Evolutionary conservation across 1,140 invertebrate genomes (phyloP), one percentile per base, ranked within the genome.

Genomic region (Drosophila virilis): DNA sequence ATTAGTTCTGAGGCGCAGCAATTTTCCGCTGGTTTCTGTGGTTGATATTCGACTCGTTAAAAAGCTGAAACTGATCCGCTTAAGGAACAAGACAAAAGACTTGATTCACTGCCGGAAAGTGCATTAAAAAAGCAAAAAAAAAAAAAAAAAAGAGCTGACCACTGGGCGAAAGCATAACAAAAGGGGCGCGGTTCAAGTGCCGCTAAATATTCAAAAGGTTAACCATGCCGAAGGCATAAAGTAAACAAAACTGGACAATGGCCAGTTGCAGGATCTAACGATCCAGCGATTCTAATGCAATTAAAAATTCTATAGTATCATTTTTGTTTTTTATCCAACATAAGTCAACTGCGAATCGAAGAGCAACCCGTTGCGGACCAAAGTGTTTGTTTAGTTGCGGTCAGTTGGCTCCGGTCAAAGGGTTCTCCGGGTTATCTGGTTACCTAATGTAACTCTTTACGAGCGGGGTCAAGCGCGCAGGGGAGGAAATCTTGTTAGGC

Each of bases 361-460:
- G 70, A 32, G 38, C 48, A 62, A 74, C 71, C 75, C 68, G 78
- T 22, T 22, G 22, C 1, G 22, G 1, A 3, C 22, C 22, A 72
- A 72, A 86, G 58, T 88, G 84, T 88, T 88, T 88, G 84, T 72
- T 88, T 88, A 88, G 84, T 88, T 67, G 84, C 84, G 84, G 80
- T 88, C 84, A 89, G 84, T 84, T 89, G 83, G 64, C 69, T 72
- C 55, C 67, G 55, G 33, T 68, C 42, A 74, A 88, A 73, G 67
- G 37, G 57, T n/a, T 9, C n/a, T 9, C 9, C n/a, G 2, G 13
- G 4, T 35, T 7, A 68, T 72, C 61, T 48, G 32, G 37, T 64
- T 71, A 71, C 60, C 33, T 65, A 28, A 13, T 54, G 68, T 65
- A 51, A 50, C 66, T 65, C 52, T 76, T 69, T 58, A 15, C 2